Base-by-base conservation (phyloP, 2,113 vertebrate genomes). In the Phalacrocorax carbo region DNA sequence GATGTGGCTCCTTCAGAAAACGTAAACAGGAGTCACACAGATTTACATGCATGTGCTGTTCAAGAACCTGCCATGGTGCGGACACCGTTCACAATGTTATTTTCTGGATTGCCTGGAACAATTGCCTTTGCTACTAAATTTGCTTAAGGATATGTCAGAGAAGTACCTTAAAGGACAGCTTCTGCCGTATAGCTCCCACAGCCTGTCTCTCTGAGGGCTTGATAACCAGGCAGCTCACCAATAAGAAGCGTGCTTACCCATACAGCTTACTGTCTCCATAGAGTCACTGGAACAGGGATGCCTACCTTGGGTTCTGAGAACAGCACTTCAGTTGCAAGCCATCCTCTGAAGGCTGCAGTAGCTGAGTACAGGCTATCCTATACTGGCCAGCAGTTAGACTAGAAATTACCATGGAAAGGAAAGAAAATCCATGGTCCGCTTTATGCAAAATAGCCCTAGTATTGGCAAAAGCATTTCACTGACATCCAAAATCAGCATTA, bases 141-240 rank as follows among this genome's bases (percentile, higher is more conserved):
- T 81, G 34, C 38, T 29, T 44, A 36, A 90, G 27, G 30, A 13
- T 21, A 17, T 14, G 8, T 34, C 65, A 62, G 52, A 36, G 15
- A 51, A 75, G 34, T 11, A 61, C 13, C 27, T 49, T 44, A 21
- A 57, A 77, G 49, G 25, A 10, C 23, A 48, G 38, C 54, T 82
- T 64, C 42, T 30, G 4, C 42, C 2, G 1, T 2, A 14, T 0
- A 40, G 22, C 12, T 84, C 42, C 5, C 46, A 23, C 48, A 72
- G 68, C 17, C 22, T 71, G 40, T 15, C 34, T 32, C 73, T 46
- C 81, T 25, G 17, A 42, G 48, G 57, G 10, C 29, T 48, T 21
- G 38, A 14, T 18, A 66, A 46, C 21, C 68, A n/a, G 51, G 17
- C 0, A 0, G n/a, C 9, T 58, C 14, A 58, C 51, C 80, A 76